A percentile compares a stretch with the other conserved stretches of the same genome.
Conservation (phyloP, 2,113 vertebrate genomes). For the Clupea harengus region DNA sequence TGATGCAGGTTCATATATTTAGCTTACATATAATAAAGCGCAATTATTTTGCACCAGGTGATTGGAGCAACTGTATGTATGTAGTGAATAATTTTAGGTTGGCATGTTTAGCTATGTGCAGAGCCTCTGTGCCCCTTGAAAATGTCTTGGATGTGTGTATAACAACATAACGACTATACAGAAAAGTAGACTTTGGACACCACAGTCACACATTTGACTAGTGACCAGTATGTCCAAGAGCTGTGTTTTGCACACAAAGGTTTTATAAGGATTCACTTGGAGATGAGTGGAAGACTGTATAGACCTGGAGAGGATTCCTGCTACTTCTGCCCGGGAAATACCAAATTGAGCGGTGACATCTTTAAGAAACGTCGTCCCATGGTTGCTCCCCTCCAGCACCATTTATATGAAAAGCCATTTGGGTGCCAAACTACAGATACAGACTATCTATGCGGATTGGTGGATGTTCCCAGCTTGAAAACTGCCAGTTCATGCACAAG, state of each 20-base stretch:
- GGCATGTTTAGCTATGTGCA: not conserved
- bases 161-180: not conserved
- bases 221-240: not conserved
- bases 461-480: no score
- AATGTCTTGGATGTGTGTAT: not conserved
- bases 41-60: not conserved
- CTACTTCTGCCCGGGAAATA: no score
- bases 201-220: not conserved
- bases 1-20: not conserved
- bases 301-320: no score
- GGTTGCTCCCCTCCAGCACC: no score
- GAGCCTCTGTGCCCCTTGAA: not conserved
- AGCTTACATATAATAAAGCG: not conserved
- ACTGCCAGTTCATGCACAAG: no score
- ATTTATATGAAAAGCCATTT: no score
- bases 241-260: no score
- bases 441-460: no score
- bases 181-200: not conserved
- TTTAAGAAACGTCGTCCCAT: no score
- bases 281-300: not conserved
- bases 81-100: not conserved
- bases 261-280: not conserved
- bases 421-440: no score
- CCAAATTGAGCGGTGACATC: no score
- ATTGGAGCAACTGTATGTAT: not conserved